These are phyloP conservation scores for Anguilla pacifica DNA, from an alignment of 2,797 vertebrate species.

Conservation along the genomic window DNA sequence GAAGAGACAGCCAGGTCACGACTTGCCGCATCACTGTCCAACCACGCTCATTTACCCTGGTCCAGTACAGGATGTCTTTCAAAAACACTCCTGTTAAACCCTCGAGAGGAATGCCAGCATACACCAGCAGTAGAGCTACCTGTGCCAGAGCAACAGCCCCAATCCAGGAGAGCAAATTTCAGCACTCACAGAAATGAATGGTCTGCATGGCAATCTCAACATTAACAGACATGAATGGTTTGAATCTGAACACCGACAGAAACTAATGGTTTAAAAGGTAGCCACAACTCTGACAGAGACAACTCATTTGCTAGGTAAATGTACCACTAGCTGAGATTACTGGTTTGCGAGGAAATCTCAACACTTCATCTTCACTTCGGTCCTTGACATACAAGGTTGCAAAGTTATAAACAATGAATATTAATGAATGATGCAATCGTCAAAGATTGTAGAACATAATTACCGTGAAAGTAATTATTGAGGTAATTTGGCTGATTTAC, in stretches of 20 bases:
- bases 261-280: conserved; percentile 3
- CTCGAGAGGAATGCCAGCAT: conserved; percentile 10
- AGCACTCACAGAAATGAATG: not conserved
- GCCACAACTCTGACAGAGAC: not conserved
- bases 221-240: not conserved
- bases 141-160: not conserved
- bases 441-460: no score
- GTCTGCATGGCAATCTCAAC: not conserved
- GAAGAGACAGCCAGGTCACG: not conserved
- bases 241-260: not conserved
- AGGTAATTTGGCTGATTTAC: no score
- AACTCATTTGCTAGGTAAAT: not conserved
- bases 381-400: no score
- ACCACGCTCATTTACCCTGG: not conserved
- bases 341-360: not conserved
- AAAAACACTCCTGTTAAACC: not conserved
- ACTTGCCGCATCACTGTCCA: not conserved
- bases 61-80: not conserved
- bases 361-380: no score
- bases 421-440: no score
- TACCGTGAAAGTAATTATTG: no score
- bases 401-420: no score
- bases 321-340: not conserved
- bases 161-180: conserved; percentile 26
- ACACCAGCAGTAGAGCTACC: conserved; percentile 13